Conservation (phyloP, 2,888 invertebrate genomes). For the Arenicola marina region DNA sequence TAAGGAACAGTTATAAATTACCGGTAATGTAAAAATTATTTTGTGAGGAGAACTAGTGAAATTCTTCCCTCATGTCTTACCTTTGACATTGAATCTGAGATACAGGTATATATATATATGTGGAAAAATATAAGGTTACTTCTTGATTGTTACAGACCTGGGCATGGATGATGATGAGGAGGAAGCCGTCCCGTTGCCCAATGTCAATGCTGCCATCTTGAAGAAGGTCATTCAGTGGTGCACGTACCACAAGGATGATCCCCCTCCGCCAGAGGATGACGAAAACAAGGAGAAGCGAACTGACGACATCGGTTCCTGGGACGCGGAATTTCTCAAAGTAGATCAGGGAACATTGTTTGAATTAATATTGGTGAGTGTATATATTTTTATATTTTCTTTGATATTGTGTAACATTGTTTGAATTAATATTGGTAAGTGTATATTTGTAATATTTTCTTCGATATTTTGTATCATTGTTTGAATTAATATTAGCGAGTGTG, state of each 20-base stretch:
- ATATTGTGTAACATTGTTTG: slow-evolving; percentile 87
- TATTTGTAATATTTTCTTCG: neutral
- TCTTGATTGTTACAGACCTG: too few species aligned
- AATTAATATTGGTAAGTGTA: slow-evolving; percentile 80
- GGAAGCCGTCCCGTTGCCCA: slow-evolving; percentile 87
- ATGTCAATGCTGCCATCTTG: slow-evolving; percentile 95
- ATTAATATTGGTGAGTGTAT: slow-evolving; percentile 76
- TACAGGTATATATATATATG: too few species aligned
- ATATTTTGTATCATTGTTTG: slow-evolving; percentile 87
- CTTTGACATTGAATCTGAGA: too few species aligned
- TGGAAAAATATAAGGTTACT: too few species aligned
- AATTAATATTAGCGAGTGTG: too few species aligned
- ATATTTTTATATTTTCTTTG: neutral
- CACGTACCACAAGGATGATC: slow-evolving; percentile 74
- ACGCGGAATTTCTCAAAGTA: slow-evolving; percentile 97
- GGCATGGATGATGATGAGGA: slow-evolving; percentile 70
- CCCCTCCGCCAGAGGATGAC: slow-evolving; percentile 83
- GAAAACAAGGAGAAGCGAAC: slow-evolving; percentile 99
- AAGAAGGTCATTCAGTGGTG: slow-evolving; percentile 73
- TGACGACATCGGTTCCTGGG: slow-evolving; percentile 98
- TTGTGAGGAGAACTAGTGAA: too few species aligned
- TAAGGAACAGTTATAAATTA: too few species aligned
- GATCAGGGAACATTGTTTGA: slow-evolving; percentile 80
- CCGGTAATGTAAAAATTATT: too few species aligned
- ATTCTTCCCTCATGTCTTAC: too few species aligned